Evolutionary conservation across 2,113 vertebrate species (phyloP), one percentile per base, ranked within the genome.

Genomic region (Crotalus helleri): DNA sequence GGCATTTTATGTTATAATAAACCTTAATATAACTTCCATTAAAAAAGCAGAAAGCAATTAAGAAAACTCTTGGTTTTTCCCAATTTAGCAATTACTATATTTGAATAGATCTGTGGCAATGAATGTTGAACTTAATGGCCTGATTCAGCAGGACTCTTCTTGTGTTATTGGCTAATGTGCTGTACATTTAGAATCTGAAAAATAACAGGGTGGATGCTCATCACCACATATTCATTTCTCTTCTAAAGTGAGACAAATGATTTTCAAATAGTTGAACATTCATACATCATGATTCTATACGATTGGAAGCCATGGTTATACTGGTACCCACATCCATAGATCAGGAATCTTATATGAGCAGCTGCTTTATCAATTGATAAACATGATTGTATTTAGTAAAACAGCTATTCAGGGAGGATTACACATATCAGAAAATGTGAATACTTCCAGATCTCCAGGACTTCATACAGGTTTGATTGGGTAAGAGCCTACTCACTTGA

Each of bases 401-500:
- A 17, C 23, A 90, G 26, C 33, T 4, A 64, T 69, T 86, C 29
- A n/a, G n/a, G 15, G 1, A 33, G 5, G 29, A 7, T 92, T 57
- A 90, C 2, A 19, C 55, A 26, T 3, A 51, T 26, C 33, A 89
- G 88, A 0, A 15, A 93, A 91, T 53, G 85, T 23, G 51, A 17
- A 89, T 23, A 33, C 90, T 85, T 58, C 9, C 89, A 91, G 33
- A 33, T 61, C n/a, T 2, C 33, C 54, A 91, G 74, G 46, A 89
- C 15, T 85, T 57, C 0, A 33, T 49, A 85, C 3, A 10, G 61
- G 46, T 39, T 21, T 54, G 85, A 23, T 29, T 2, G 61, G 3
- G 8, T 19, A 0, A 0, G 61, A 49, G 74, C 49, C 88, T 87
- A 94, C 97, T 98, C 97, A 98, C 98, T 55, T 97, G 97, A 94